A percentile compares a stretch with the other conserved stretches of the same genome.
Evolutionary conservation across 2,113 vertebrate genomes (phyloP).

Genomic region (Anarhynchus alexandrinus): DNA sequence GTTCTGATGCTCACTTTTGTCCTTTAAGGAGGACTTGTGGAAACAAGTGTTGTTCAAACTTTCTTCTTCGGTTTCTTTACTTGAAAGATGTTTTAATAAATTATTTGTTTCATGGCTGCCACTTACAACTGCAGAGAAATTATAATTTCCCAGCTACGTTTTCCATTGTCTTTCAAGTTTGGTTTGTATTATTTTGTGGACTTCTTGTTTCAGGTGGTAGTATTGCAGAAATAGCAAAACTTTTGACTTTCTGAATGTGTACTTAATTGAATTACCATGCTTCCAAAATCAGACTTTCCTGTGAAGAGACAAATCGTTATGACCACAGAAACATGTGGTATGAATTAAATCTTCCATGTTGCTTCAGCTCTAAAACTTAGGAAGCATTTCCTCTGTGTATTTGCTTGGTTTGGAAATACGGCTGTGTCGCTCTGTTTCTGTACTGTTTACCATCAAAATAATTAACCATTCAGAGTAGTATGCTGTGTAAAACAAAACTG

Average conservation of each 20-base stretch:
- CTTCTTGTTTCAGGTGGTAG: conserved; percentile 29
- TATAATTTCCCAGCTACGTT: background rate
- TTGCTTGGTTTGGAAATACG: background rate
- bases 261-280: background rate
- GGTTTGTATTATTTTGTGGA: conserved; percentile 9
- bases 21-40: background rate
- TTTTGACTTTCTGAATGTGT: conserved; percentile 23
- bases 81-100: background rate
- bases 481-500: background rate
- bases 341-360: background rate
- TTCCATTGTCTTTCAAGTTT: background rate
- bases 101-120: background rate
- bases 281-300: conserved; percentile 27
- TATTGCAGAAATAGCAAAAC: conserved; percentile 35
- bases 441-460: background rate
- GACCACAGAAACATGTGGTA: conserved; percentile 5
- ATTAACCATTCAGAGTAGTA: background rate
- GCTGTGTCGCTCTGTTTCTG: background rate
- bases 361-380: background rate
- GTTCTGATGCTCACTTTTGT: background rate
- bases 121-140: background rate
- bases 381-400: background rate
- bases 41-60: background rate
- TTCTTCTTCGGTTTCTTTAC: background rate
- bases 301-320: conserved; percentile 14